phyloP scores from a whole-genome alignment of 2,888 invertebrate species.

The Amblyteles armatorius region DNA sequence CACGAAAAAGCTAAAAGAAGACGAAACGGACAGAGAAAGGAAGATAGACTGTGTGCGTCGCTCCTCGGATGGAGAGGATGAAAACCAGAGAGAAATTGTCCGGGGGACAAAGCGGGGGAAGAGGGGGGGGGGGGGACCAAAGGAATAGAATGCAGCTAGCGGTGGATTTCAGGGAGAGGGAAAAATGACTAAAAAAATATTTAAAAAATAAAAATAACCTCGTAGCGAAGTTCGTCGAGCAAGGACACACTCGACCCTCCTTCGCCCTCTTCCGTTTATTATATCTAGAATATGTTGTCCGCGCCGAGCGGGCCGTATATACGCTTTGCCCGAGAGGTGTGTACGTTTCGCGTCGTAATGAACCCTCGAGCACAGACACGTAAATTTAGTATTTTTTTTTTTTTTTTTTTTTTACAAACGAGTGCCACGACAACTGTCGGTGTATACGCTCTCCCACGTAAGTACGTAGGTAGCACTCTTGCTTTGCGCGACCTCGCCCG shows the following conservation, averaged over 20 bases:
- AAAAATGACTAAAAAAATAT: constrained; percentile 20
- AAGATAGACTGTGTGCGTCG: constrained; percentile 22
- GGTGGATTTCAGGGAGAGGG: constrained; percentile 15
- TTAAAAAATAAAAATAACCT: constrained; percentile 22
- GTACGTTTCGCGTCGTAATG: constrained; percentile 31
- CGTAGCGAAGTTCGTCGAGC: constrained; percentile 6
- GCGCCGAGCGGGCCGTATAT: background rate
- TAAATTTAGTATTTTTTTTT: background rate
- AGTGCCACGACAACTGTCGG: constrained; percentile 42
- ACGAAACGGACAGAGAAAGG: constrained; percentile 58
- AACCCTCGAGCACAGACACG: constrained; percentile 19
- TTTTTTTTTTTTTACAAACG: constrained; percentile 24
- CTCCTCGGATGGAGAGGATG: background rate
- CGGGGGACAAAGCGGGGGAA: background rate
- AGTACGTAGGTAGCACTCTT: constrained; percentile 59
- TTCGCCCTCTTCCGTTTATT: constrained; percentile 35
- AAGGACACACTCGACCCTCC: constrained; percentile 33
- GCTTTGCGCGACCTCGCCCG: constrained; percentile 25
- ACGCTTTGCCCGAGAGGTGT: constrained; percentile 7
- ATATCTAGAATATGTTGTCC: constrained; percentile 39
- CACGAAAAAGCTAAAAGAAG: constrained; percentile 54
- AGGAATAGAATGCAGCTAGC: constrained; percentile 59
- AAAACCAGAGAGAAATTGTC: constrained; percentile 28
- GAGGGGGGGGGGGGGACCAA: constrained; percentile 12
- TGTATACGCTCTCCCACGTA: constrained; percentile 35